These are phyloP conservation scores for Hylia prasina DNA, from an alignment of 2,113 vertebrate species.

Conservation along the genomic window DNA sequence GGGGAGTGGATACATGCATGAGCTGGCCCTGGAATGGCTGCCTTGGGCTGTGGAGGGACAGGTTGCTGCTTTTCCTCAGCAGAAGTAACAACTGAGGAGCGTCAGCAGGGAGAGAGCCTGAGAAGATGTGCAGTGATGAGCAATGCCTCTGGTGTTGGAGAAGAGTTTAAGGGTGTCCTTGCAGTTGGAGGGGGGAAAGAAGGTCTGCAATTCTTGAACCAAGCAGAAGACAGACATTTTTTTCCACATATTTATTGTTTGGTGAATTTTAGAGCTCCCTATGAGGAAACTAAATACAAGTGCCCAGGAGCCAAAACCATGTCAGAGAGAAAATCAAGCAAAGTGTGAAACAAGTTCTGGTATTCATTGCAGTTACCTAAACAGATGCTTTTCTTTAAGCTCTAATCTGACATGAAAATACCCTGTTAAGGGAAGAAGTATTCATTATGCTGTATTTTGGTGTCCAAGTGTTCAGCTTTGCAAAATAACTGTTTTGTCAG, in stretches of 20 bases:
- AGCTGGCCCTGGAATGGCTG: not conserved
- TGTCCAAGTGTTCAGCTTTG: not conserved
- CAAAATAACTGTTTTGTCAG: not conserved
- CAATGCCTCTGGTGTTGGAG: rapidly evolving
- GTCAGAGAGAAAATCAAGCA: not conserved
- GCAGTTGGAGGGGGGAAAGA: not conserved
- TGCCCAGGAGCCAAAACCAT: not conserved
- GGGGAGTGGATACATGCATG: rapidly evolving
- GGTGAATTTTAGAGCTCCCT: not conserved
- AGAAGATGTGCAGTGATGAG: rapidly evolving
- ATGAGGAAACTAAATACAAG: not conserved
- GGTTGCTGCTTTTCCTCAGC: not conserved
- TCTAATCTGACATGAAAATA: not conserved
- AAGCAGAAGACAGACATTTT: rapidly evolving
- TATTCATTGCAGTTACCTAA: not conserved
- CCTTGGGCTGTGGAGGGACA: not conserved
- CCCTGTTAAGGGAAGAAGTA: not conserved
- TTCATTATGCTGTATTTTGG: not conserved
- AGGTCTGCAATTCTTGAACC: not conserved
- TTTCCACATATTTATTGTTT: not conserved
- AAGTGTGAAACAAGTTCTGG: not conserved
- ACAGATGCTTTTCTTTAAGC: not conserved
- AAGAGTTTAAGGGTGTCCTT: not conserved
- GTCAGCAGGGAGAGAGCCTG: not conserved
- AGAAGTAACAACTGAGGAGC: not conserved